Conservation (phyloP, 37 sponge, comb jelly and placozoan species). For the Eunapius fragilis region DNA sequence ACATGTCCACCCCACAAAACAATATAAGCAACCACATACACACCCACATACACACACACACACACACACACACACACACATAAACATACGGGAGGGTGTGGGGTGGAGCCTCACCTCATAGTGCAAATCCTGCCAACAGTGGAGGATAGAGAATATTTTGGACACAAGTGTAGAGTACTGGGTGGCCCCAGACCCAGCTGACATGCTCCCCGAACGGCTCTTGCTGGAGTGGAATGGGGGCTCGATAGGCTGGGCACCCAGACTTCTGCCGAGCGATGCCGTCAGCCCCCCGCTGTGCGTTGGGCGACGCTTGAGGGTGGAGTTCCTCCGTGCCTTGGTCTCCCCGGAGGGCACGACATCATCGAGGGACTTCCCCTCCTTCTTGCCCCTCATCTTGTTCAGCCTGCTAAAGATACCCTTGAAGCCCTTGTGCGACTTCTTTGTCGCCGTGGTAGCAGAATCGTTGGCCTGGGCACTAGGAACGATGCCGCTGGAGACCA, state of each 20-base stretch:
- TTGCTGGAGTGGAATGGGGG: not conserved
- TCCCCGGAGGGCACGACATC: not conserved
- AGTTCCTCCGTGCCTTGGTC: not conserved
- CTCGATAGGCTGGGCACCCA: not conserved
- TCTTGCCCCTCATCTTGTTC: not conserved
- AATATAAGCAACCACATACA: too few relatives aligned
- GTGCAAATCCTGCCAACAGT: slow-evolving; percentile 45
- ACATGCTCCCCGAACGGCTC: not conserved
- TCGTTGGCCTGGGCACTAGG: not conserved
- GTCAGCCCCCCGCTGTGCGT: not conserved
- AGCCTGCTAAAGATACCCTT: not conserved
- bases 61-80: not conserved
- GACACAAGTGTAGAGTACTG: slow-evolving; percentile 8
- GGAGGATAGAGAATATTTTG: slow-evolving; percentile 56
- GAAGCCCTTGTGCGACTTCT: not conserved
- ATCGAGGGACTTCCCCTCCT: not conserved
- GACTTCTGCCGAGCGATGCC: not conserved
- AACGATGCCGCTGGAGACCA: too few relatives aligned
- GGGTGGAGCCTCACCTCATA: slow-evolving; percentile 50
- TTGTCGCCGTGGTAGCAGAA: not conserved
- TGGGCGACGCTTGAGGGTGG: not conserved
- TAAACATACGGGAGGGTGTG: too few relatives aligned
- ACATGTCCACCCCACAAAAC: not conserved
- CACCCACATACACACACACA: not conserved
- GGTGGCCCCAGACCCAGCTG: not conserved